These are phyloP conservation scores for Leiothrix lutea DNA, from an alignment of 2,113 vertebrate species.

Conservation along the genomic window DNA sequence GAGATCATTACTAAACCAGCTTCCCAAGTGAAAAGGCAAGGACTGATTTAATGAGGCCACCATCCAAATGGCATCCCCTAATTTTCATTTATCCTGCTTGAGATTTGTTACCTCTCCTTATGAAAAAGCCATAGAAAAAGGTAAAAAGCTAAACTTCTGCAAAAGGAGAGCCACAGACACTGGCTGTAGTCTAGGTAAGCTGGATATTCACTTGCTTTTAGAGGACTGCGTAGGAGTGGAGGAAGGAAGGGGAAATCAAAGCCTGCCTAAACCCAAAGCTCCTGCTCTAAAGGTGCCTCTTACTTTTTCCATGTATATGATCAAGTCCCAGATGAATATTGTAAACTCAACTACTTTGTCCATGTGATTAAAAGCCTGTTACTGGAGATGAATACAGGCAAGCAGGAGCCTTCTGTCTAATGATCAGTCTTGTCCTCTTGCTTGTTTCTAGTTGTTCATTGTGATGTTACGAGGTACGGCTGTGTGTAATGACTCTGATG, in stretches of 20 bases:
- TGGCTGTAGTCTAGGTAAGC: background rate
- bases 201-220: slow-evolving; percentile 58
- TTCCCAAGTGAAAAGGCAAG: slow-evolving; percentile 31
- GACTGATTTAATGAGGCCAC: slow-evolving; percentile 44
- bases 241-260: slow-evolving; percentile 54
- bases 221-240: slow-evolving; percentile 16
- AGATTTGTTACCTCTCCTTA: slow-evolving; percentile 15
- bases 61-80: slow-evolving; percentile 12
- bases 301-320: slow-evolving; percentile 15
- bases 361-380: background rate
- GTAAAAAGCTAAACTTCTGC: slow-evolving; percentile 17
- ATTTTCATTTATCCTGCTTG: slow-evolving; percentile 27
- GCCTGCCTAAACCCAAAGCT: background rate
- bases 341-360: background rate
- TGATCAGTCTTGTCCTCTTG: background rate
- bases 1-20: slow-evolving; percentile 40
- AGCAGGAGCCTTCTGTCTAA: background rate
- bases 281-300: background rate
- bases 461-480: background rate
- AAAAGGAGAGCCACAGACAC: background rate
- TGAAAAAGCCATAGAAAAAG: slow-evolving; percentile 35
- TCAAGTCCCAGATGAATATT: background rate
- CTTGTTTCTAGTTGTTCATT: background rate
- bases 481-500: background rate
- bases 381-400: background rate